Percentiles rank a stretch among this genome's conserved stretches.
Evolutionary conservation across 2,113 vertebrate genomes (phyloP).

Genomic region (Brienomyrus brachyistius): DNA sequence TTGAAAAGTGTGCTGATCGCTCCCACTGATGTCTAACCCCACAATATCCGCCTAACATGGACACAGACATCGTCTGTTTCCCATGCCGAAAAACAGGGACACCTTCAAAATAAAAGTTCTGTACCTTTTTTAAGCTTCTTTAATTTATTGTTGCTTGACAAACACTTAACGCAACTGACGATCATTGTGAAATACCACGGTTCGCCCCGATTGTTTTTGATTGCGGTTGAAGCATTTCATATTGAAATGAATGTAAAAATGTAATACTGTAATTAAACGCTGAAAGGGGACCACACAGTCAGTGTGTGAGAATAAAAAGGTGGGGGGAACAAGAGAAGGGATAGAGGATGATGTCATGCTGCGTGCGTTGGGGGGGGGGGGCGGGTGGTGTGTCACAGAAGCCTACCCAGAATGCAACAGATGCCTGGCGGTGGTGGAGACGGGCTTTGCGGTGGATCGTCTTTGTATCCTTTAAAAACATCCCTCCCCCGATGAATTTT

Average conservation of each 20-base stretch:
- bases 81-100: background rate
- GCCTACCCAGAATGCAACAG: background rate
- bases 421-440: background rate
- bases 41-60: background rate
- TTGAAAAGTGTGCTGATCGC: background rate
- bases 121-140: background rate
- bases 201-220: background rate
- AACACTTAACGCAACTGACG: background rate
- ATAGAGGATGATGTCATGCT: background rate
- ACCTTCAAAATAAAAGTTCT: background rate
- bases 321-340: background rate
- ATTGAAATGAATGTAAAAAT: slow-evolving; percentile 7
- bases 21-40: background rate
- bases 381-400: background rate
- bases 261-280: background rate
- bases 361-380: background rate
- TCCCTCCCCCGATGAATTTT: background rate
- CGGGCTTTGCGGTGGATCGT: background rate
- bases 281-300: slow-evolving; percentile 23
- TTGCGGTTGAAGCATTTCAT: background rate
- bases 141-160: background rate
- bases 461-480: background rate
- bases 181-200: background rate
- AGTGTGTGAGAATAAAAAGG: slow-evolving; percentile 34
- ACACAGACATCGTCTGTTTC: background rate